Evolutionary conservation across 2,113 vertebrate genomes (phyloP), one percentile per base, ranked within the genome.

Genomic region (Sclerurus mexicanus): DNA sequence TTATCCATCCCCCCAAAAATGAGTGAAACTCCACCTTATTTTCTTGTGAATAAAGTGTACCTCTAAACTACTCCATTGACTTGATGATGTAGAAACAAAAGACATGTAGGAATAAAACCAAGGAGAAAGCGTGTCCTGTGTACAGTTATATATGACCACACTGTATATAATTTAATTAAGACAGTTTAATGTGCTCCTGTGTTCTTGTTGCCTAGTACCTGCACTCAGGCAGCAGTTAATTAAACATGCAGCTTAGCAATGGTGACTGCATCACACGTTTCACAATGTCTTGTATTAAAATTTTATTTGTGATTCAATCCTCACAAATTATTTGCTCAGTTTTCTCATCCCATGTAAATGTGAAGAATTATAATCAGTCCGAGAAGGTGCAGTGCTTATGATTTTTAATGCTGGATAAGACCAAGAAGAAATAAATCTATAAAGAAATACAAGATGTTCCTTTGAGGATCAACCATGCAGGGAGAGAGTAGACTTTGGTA

Each of bases 141-240:
- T 31, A 55, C 46, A 86, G 52, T 69, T 87, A 89, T 94, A 89
- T 85, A 80, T 37, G 44, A 24, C 68, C 30, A 35, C 63, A 71
- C 30, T 80, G 72, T 28, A 47, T 35, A 84, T 93, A 91, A 95
- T 76, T 79, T 88, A 91, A 96, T 85, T 67, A 78, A 97, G 80
- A 87, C 72, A 47, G 37, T 80, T 83, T 77, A 96, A 95, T 80
- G 81, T 35, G 18, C 53, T 67, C 59, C 73, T 68, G 55, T 25
- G 37, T 73, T 92, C 74, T 73, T 68, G 84, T 89, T 85, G 89
- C 92, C 73, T 94, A 93, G 82, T 89, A 96, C 93, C 93, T 91
- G 76, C 58, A 80, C 73, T 85, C 25, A 96, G 62, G 30, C 90
- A 81, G 56, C 2, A 23, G 63, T 94, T 74, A 60, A 69, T 91